Evolutionary conservation across 2,888 invertebrate genomes (phyloP).

Genomic region (Agrotis segetum): DNA sequence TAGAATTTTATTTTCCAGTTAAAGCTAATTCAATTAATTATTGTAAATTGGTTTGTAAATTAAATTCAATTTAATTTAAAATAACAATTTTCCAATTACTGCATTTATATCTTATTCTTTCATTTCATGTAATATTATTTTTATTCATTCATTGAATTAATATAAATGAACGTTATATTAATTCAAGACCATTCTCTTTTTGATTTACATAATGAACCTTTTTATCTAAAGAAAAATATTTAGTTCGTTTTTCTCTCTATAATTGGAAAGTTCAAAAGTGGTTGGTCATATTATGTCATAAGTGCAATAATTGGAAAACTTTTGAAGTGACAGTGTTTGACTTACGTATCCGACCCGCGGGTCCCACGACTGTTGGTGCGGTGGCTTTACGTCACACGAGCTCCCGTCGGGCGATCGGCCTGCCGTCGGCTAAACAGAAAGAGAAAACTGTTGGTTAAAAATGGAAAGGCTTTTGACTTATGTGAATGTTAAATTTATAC

Average conservation of each 20-base stretch:
- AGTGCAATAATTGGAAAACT: constrained; percentile 58
- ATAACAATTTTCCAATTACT: constrained; percentile 43
- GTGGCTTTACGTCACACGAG: constrained; percentile 87
- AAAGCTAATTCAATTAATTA: constrained; percentile 10
- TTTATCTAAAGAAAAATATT: too few species aligned
- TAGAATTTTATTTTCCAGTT: constrained; percentile 19
- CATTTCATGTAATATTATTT: too few species aligned
- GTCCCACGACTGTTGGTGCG: constrained; percentile 89
- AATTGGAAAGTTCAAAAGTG: constrained; percentile 12
- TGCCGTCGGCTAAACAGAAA: constrained; percentile 82
- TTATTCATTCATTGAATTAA: neutral
- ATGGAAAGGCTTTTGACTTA: neutral
- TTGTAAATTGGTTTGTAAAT: neutral
- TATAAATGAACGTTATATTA: too few species aligned
- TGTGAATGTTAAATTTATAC: too few species aligned
- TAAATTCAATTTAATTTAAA: constrained; percentile 15
- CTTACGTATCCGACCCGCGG: constrained; percentile 89
- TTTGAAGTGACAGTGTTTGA: constrained; percentile 47
- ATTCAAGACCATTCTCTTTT: too few species aligned
- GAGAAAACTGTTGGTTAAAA: neutral
- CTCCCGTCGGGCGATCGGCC: constrained; percentile 87
- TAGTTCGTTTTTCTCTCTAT: neutral
- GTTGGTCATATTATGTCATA: neutral
- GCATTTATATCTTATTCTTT: neutral
- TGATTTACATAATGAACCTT: too few species aligned